Evolutionary conservation across 2,113 vertebrate species (phyloP).

Genomic region (Catagonus wagneri): DNA sequence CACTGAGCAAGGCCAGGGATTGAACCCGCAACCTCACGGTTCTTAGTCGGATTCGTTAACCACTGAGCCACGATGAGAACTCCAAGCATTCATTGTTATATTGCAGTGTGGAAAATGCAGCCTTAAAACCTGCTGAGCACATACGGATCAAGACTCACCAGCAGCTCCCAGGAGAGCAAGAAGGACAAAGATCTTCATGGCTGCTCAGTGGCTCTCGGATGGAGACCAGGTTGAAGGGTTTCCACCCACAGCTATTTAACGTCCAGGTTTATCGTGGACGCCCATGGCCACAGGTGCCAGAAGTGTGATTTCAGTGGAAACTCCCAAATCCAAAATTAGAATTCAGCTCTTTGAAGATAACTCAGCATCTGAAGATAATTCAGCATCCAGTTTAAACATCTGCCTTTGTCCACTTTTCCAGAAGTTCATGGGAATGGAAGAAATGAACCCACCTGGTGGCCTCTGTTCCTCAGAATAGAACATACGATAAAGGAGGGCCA

Average conservation of each 20-base stretch:
- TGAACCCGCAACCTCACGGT: too few species aligned
- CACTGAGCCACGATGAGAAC: too few species aligned
- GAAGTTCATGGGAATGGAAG: constrained; percentile 60
- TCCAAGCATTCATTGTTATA: neutral
- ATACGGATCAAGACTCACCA: constrained; percentile 45
- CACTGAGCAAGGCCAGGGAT: too few species aligned
- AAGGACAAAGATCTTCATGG: constrained; percentile 63
- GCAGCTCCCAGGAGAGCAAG: constrained; percentile 60
- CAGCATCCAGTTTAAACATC: constrained; percentile 12
- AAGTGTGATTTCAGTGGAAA: constrained; percentile 14
- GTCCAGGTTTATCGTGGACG: too few species aligned
- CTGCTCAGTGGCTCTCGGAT: neutral
- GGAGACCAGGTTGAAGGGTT: neutral
- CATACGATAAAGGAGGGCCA: neutral
- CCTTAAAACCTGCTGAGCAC: neutral
- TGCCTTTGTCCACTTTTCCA: neutral
- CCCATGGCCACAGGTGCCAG: neutral
- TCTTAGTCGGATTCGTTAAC: too few species aligned
- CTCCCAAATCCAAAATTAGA: constrained; percentile 58
- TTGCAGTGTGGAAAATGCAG: neutral
- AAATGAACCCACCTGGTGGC: neutral
- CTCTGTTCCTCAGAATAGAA: neutral
- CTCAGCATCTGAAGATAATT: neutral
- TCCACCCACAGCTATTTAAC: constrained; percentile 1
- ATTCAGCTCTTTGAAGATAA: neutral